Percentiles rank a stretch among this genome's conserved stretches.
phyloP scores from a whole-genome alignment of 2,797 vertebrate genomes.

The Muscicapa comitata region DNA sequence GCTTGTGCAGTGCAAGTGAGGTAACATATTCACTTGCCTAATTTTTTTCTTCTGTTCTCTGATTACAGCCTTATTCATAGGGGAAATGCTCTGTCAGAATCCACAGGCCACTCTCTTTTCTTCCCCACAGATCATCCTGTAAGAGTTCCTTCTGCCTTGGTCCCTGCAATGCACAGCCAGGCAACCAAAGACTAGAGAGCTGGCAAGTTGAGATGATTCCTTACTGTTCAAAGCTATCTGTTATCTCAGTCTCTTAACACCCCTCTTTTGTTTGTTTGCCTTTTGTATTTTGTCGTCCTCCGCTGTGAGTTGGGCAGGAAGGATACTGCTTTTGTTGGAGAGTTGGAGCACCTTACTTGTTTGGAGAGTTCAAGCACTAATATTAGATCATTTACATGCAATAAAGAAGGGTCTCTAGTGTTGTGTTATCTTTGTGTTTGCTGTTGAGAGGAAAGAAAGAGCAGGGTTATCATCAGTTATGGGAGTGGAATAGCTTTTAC shows the following conservation, averaged over 20 bases:
- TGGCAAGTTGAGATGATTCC: conserved; percentile 36
- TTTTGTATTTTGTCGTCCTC: background rate
- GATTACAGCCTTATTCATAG: background rate
- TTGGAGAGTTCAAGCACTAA: background rate
- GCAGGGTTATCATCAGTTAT: background rate
- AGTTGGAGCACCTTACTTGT: background rate
- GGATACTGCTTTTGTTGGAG: background rate
- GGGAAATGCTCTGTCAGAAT: background rate
- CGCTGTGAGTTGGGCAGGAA: background rate
- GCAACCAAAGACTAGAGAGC: conserved; percentile 37
- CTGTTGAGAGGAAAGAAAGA: background rate
- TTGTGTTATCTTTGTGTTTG: background rate
- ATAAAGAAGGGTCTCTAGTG: background rate
- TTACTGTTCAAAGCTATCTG: conserved; percentile 13
- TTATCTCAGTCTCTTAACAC: background rate
- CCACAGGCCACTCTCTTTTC: conserved; percentile 12
- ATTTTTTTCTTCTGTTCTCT: background rate
- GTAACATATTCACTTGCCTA: background rate
- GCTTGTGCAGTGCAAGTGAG: background rate
- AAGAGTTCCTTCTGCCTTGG: conserved; percentile 33
- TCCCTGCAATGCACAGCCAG: conserved; percentile 32
- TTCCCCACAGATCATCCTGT: conserved; percentile 30
- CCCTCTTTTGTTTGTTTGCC: background rate
- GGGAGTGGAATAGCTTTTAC: background rate
- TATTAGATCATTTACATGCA: background rate